Conservation (phyloP, 2,797 vertebrate genomes). For the Odontamblyopus rebecca region DNA sequence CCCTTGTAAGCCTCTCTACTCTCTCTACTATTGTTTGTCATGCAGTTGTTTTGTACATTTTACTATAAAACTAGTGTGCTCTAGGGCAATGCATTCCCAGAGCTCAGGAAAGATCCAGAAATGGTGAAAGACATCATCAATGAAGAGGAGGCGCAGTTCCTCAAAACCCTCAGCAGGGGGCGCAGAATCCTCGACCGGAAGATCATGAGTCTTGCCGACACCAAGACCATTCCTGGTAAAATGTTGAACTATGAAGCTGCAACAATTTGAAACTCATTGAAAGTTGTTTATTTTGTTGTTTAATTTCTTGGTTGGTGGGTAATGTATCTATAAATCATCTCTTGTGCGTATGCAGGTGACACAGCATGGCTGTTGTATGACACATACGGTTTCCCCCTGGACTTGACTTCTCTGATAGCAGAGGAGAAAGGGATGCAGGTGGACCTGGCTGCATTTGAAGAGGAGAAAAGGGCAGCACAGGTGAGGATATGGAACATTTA, state of each 20-base stretch:
- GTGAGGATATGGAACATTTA: constrained; percentile 59
- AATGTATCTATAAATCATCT: constrained; percentile 1
- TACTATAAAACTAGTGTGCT: background rate
- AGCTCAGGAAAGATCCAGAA: constrained; percentile 94
- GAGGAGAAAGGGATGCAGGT: constrained; percentile 94
- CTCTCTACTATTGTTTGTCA: background rate
- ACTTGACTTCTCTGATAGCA: constrained; percentile 94
- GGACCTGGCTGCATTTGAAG: constrained; percentile 90
- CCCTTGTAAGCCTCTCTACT: constrained; percentile 80
- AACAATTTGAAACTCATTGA: background rate
- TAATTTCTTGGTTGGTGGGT: background rate
- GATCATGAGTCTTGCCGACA: constrained; percentile 90
- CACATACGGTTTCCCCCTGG: constrained; percentile 95
- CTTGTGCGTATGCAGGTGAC: constrained; percentile 78
- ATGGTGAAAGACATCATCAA: constrained; percentile 97
- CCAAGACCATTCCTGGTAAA: constrained; percentile 90
- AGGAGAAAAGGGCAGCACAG: constrained; percentile 94
- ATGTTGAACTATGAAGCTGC: background rate
- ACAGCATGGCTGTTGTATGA: constrained; percentile 97
- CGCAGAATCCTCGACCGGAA: constrained; percentile 95
- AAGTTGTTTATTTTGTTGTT: background rate
- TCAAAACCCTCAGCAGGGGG: constrained; percentile 96
- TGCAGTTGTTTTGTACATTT: background rate
- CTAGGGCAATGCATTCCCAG: constrained; percentile 94
- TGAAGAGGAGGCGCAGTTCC: constrained; percentile 94